Percentiles rank a stretch among this genome's conserved stretches.
phyloP scores from a whole-genome alignment of 1,140 invertebrate genomes.

The Halyomorpha halys region DNA sequence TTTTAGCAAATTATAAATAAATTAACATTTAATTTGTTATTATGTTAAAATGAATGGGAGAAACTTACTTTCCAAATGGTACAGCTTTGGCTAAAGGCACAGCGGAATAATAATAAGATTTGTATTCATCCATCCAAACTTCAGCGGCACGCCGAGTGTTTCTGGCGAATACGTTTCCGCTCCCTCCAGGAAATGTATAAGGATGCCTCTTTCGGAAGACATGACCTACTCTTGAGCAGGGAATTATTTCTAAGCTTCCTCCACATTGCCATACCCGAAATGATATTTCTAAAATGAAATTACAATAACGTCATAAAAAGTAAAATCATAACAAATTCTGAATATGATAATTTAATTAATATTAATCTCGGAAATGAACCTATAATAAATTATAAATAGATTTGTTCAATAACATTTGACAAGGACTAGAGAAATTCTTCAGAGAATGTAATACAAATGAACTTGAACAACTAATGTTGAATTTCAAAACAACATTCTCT shows the following conservation, averaged over 20 bases:
- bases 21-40: too few species aligned
- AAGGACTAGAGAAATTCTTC: too few species aligned
- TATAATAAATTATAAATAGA: too few species aligned
- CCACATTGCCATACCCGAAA: conserved; percentile 93
- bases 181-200: conserved; percentile 88
- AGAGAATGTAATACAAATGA: too few species aligned
- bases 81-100: conserved; percentile 78
- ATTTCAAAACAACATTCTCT: too few species aligned
- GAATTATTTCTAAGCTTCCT: conserved; percentile 85
- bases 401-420: too few species aligned
- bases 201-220: conserved; percentile 89
- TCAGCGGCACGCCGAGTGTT: conserved; percentile 84
- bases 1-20: too few species aligned
- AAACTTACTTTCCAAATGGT: conserved; percentile 77
- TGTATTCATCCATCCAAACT: conserved; percentile 94
- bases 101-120: conserved; percentile 79
- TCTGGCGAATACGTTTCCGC: conserved; percentile 78
- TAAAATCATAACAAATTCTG: too few species aligned
- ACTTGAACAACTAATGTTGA: too few species aligned
- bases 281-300: conserved; percentile 47
- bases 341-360: too few species aligned
- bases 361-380: too few species aligned
- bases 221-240: conserved; percentile 85
- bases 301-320: neutral
- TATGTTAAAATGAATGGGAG: too few species aligned